Evolutionary conservation across 2,113 vertebrate genomes (phyloP).

Genomic region (Syngnathus floridae): DNA sequence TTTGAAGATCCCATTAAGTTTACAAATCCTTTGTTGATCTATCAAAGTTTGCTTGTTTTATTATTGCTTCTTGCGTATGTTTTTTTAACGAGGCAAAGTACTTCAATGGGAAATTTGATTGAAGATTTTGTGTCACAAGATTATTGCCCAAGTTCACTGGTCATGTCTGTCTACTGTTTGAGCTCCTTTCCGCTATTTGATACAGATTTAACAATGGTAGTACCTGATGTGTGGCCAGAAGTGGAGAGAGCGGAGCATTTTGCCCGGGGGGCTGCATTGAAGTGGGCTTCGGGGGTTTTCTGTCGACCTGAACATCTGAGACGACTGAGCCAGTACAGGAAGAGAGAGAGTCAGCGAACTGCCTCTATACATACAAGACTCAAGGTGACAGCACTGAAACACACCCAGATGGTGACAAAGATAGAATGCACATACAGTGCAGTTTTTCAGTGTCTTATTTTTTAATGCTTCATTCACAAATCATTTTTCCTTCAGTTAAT

Average conservation of each 20-base stretch:
- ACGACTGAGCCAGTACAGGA: slow-evolving; percentile 80
- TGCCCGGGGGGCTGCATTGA: slow-evolving; percentile 88
- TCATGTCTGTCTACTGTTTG: too few relatives aligned
- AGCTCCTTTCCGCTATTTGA: background rate
- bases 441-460: too few relatives aligned
- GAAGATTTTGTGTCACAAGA: too few relatives aligned
- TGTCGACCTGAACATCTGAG: slow-evolving; percentile 85
- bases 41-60: too few relatives aligned
- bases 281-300: slow-evolving; percentile 95
- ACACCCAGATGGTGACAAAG: background rate
- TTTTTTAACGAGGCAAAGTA: too few relatives aligned
- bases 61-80: too few relatives aligned
- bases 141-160: too few relatives aligned
- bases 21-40: too few relatives aligned
- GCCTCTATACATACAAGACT: slow-evolving; percentile 86
- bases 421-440: too few relatives aligned
- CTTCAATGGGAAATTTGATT: too few relatives aligned
- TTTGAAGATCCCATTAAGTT: too few relatives aligned
- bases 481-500: slow-evolving; percentile 71
- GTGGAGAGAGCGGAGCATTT: slow-evolving; percentile 81
- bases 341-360: slow-evolving; percentile 85
- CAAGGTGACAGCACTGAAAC: slow-evolving; percentile 72
- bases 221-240: slow-evolving; percentile 66
- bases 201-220: slow-evolving; percentile 6
- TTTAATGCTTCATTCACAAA: background rate